Percentiles rank a stretch among this genome's conserved stretches.
Evolutionary conservation across 2,113 vertebrate genomes (phyloP).

Genomic region (Cnemophilus loriae): DNA sequence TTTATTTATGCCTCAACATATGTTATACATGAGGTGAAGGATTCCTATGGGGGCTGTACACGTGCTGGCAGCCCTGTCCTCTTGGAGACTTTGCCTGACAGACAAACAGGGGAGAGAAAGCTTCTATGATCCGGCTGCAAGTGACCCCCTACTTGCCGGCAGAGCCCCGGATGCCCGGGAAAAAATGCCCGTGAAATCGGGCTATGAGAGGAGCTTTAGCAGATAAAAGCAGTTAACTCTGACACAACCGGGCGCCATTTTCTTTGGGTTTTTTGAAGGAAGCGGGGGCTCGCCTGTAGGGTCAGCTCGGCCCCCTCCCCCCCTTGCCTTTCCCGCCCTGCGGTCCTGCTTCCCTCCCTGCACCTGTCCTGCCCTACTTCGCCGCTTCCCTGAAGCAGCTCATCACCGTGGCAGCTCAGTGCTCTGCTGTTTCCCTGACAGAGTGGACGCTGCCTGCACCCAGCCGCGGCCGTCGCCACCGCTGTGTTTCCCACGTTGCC

Average conservation of each 20-base stretch:
- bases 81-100: not conserved
- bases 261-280: not conserved
- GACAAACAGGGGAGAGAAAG: not conserved
- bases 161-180: not conserved
- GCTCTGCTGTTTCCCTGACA: not conserved
- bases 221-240: not conserved
- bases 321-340: not conserved
- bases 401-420: not conserved
- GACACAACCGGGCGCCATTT: not conserved
- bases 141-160: not conserved
- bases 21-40: not conserved
- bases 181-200: not conserved
- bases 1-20: not conserved
- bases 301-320: not conserved
- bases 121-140: not conserved
- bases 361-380: not conserved
- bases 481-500: not conserved
- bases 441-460: not conserved
- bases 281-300: not conserved
- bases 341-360: not conserved
- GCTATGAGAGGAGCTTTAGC: not conserved
- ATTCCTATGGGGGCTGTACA: not conserved
- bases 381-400: not conserved
- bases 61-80: not conserved
- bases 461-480: too few species aligned